Evolutionary conservation across 30 jellyfish, hydroid and myxozoan genomes (phyloP).

Genomic region (Catostylus mosaicus): DNA sequence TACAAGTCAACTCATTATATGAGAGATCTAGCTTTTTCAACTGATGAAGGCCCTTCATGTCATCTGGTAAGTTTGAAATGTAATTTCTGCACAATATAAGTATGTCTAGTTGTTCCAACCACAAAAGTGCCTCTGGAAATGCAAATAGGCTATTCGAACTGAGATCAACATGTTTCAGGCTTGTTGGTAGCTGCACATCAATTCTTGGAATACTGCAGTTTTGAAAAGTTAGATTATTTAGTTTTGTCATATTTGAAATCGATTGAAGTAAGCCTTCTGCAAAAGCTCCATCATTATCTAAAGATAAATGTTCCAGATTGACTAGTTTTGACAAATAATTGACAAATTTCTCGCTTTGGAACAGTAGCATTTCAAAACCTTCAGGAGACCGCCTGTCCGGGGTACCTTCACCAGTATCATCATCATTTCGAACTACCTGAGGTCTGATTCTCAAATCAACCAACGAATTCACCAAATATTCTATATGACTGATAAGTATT

Average conservation of each 20-base stretch:
- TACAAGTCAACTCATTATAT: constrained; percentile 9
- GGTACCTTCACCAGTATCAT: neutral
- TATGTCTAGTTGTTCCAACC: constrained; percentile 21
- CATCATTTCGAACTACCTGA: neutral
- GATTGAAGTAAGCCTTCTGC: neutral
- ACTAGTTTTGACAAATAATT: neutral
- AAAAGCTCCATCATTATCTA: constrained; percentile 34
- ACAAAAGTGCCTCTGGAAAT: constrained; percentile 27
- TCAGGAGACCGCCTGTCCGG: constrained; percentile 9
- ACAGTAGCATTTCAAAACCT: neutral
- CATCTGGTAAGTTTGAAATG: constrained; percentile 56
- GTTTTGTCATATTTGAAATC: neutral
- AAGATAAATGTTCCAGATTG: constrained; percentile 6
- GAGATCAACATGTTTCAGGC: constrained; percentile 43
- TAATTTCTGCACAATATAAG: constrained; percentile 55
- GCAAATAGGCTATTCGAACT: constrained; percentile 15
- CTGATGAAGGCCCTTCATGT: neutral
- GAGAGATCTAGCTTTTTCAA: constrained; percentile 69
- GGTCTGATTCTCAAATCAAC: constrained; percentile 12
- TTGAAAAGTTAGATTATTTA: constrained; percentile 20
- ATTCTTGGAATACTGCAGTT: constrained; percentile 19
- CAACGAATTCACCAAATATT: neutral
- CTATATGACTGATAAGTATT: neutral
- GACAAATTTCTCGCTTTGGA: neutral
- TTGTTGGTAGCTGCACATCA: neutral